Conservation (phyloP, 2,888 invertebrate genomes). For the Drosophila sordidula region DNA sequence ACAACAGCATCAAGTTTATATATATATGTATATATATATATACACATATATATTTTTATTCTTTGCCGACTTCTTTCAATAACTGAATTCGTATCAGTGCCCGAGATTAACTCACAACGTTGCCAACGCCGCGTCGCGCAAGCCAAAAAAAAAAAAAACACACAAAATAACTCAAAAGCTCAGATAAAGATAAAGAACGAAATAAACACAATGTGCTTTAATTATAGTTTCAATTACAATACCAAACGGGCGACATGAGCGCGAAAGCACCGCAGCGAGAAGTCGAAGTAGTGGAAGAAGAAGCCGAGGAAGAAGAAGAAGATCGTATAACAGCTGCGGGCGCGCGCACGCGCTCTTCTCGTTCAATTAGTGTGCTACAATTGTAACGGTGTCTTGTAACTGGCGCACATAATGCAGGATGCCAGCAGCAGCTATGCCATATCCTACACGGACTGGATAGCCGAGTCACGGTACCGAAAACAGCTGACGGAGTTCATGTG, state of each 20-base stretch:
- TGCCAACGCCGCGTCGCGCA: constrained; percentile 32
- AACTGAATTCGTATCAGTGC: constrained; percentile 51
- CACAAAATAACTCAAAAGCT: constrained; percentile 14
- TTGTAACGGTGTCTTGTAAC: constrained; percentile 18
- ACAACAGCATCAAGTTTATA: constrained; percentile 83
- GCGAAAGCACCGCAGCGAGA: neutral
- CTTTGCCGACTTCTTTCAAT: constrained; percentile 55
- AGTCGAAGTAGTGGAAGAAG: neutral
- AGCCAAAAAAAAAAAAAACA: constrained; percentile 9
- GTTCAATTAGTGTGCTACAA: constrained; percentile 3
- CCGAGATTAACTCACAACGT: constrained; percentile 38
- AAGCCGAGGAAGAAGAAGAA: constrained; percentile 1
- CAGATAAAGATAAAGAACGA: constrained; percentile 20
- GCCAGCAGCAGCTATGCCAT: constrained; percentile 84
- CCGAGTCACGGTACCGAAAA: constrained; percentile 83
- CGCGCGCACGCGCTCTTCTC: constrained; percentile 15
- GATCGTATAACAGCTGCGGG: constrained; percentile 20
- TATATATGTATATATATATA: constrained; percentile 15
- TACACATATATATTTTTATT: constrained; percentile 24
- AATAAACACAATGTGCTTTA: constrained; percentile 29
- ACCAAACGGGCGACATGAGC: constrained; percentile 32
- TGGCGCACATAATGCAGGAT: constrained; percentile 80
- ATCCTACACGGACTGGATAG: constrained; percentile 85
- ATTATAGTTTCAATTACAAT: constrained; percentile 33
- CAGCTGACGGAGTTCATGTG: constrained; percentile 40